These are phyloP conservation scores for Lates japonicus DNA, from an alignment of 2,797 vertebrate genomes.

Conservation along the genomic window DNA sequence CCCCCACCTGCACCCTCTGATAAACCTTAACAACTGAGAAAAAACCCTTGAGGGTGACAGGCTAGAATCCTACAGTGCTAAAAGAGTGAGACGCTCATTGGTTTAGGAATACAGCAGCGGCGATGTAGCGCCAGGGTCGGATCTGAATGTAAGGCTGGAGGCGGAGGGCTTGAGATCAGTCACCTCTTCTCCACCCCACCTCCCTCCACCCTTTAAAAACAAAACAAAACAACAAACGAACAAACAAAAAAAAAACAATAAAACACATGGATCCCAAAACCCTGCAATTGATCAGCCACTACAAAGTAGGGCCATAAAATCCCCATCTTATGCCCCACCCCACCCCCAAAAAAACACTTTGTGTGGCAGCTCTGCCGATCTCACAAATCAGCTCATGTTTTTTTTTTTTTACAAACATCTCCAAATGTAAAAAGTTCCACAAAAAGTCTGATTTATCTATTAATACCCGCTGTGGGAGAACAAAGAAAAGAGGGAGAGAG, in stretches of 20 bases:
- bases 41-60: conserved; percentile 83
- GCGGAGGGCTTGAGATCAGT: conserved; percentile 62
- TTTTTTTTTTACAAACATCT: conserved; percentile 79
- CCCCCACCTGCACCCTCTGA: conserved; percentile 52
- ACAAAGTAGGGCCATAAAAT: conserved; percentile 68
- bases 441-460: conserved; percentile 81
- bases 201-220: conserved; percentile 23
- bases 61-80: conserved; percentile 90
- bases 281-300: conserved; percentile 81
- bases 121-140: conserved; percentile 84
- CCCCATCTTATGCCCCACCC: conserved; percentile 65
- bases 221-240: background rate
- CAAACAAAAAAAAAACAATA: conserved; percentile 26
- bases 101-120: conserved; percentile 89
- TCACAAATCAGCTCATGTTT: conserved; percentile 89
- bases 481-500: conserved; percentile 61
- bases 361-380: no score
- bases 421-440: conserved; percentile 85
- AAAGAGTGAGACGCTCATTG: conserved; percentile 89
- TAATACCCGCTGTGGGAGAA: conserved; percentile 81
- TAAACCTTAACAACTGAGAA: conserved; percentile 58
- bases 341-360: conserved; percentile 83
- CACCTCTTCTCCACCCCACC: conserved; percentile 72
- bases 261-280: conserved; percentile 71
- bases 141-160: conserved; percentile 77